Conservation (phyloP, 2,888 invertebrate species). For the Petrolisthes manimaculis region DNA sequence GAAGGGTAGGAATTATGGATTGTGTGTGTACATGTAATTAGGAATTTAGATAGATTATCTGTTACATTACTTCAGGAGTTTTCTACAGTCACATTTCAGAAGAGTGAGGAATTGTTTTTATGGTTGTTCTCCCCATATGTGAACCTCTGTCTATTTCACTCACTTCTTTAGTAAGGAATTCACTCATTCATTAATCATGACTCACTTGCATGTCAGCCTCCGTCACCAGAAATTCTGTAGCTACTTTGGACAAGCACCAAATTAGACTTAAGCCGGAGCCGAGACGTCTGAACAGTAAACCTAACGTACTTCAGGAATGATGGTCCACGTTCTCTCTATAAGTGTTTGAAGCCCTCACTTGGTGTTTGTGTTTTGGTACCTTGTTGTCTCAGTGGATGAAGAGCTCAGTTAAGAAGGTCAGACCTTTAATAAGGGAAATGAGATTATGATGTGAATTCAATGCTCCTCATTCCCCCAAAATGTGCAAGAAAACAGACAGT, state of each 20-base stretch:
- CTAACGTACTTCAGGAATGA: not conserved
- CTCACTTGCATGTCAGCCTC: slow-evolving; percentile 35
- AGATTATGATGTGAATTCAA: not conserved
- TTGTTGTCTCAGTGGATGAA: slow-evolving; percentile 25
- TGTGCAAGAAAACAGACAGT: too few species aligned
- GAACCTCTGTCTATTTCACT: too few species aligned
- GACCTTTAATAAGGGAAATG: too few species aligned
- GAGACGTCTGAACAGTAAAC: not conserved
- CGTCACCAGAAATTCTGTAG: slow-evolving; percentile 28
- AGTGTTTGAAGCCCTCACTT: not conserved
- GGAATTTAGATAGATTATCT: too few species aligned
- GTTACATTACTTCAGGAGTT: too few species aligned
- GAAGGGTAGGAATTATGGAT: too few species aligned
- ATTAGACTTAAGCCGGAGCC: not conserved
- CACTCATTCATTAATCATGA: slow-evolving; percentile 47
- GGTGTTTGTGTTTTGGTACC: not conserved
- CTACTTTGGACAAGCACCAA: slow-evolving; percentile 22
- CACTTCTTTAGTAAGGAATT: slow-evolving; percentile 18
- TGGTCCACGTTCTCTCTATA: not conserved
- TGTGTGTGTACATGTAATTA: too few species aligned
- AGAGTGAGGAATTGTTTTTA: too few species aligned
- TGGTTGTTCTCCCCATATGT: too few species aligned
- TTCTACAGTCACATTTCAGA: too few species aligned
- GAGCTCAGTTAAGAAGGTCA: not conserved
- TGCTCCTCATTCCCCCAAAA: not conserved